phyloP scores from a whole-genome alignment of 2,797 vertebrate genomes.

The Aldrovandia affinis region DNA sequence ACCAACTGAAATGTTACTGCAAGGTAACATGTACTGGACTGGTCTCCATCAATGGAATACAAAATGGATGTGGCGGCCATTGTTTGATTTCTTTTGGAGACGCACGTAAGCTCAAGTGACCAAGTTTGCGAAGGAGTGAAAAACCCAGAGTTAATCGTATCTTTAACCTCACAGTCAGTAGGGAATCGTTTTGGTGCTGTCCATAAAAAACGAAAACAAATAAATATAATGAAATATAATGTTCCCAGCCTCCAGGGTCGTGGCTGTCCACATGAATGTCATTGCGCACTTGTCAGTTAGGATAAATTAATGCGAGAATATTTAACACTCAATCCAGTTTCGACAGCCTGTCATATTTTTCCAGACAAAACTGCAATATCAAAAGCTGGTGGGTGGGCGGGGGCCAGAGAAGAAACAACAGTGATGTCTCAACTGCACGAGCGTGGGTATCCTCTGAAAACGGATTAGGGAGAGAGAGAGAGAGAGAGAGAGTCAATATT shows the following conservation, averaged over 20 bases:
- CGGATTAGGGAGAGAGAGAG: conserved; percentile 11
- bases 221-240: not conserved
- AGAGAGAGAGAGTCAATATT: conserved; percentile 26
- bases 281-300: not conserved
- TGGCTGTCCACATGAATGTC: not conserved
- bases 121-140: too few species aligned
- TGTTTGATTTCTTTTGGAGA: too few species aligned
- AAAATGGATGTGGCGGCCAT: too few species aligned
- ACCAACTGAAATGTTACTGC: not conserved
- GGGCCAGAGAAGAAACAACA: not conserved
- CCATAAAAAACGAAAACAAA: not conserved
- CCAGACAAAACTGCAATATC: conserved; percentile 11
- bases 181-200: too few species aligned
- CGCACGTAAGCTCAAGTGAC: too few species aligned
- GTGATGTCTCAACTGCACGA: conserved; percentile 22
- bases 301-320: not conserved
- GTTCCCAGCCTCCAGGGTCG: not conserved
- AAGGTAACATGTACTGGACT: too few species aligned
- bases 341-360: conserved; percentile 19
- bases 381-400: conserved; percentile 8
- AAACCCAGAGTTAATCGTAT: too few species aligned
- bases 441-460: conserved; percentile 27
- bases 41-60: too few species aligned
- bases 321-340: conserved; percentile 28
- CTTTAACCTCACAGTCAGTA: too few species aligned